Evolutionary conservation across 2,797 vertebrate species (phyloP).

Genomic region (Enoplosus armatus): DNA sequence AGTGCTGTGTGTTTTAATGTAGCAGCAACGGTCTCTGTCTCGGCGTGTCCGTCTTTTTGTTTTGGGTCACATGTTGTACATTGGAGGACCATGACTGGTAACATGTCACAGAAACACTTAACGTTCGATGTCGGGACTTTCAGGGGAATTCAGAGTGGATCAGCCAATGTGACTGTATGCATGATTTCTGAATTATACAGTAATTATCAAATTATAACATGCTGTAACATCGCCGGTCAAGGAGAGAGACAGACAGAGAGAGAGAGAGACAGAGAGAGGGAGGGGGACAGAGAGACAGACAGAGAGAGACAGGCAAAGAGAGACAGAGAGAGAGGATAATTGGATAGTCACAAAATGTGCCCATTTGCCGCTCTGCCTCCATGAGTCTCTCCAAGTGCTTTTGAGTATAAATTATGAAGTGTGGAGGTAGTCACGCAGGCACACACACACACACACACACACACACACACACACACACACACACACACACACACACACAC

Average conservation of each 20-base stretch:
- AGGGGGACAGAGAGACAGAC: constrained; percentile 17
- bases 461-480: constrained; percentile 29
- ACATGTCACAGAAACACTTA: neutral
- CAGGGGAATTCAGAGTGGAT: constrained; percentile 8
- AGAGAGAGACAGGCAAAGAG: constrained; percentile 21
- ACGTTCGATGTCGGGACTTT: constrained; percentile 8
- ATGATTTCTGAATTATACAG: constrained; percentile 37
- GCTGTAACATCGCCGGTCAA: constrained; percentile 28
- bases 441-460: constrained; percentile 30
- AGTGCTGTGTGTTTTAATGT: neutral
- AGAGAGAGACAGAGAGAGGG: neutral
- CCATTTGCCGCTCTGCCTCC: constrained; percentile 75
- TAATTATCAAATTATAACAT: constrained; percentile 45
- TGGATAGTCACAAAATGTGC: constrained; percentile 74
- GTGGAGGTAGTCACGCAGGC: constrained; percentile 72
- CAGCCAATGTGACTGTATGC: constrained; percentile 13
- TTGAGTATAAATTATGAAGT: constrained; percentile 82
- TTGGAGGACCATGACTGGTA: neutral
- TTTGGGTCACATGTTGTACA: constrained; percentile 7
- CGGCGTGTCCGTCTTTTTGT: neutral
- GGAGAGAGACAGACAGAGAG: constrained; percentile 29
- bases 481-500: constrained; percentile 17
- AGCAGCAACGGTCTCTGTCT: neutral
- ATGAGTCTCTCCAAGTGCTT: constrained; percentile 74
- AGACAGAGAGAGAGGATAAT: constrained; percentile 49